These are phyloP conservation scores for Luperina nickerlii DNA, from an alignment of 2,888 invertebrate genomes.

Conservation along the genomic window DNA sequence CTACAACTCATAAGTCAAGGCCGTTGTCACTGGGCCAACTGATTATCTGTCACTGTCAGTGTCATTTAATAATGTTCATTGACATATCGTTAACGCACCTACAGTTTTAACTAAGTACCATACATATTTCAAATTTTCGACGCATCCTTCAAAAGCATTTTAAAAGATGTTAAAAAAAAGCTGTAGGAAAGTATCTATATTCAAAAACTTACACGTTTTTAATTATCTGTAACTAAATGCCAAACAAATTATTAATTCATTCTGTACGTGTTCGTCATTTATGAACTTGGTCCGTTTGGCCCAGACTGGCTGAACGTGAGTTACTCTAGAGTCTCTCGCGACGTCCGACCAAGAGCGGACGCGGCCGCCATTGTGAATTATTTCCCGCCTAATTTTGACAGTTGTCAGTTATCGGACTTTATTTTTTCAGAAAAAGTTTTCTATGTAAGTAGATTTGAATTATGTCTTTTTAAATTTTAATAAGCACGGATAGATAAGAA, in stretches of 20 bases:
- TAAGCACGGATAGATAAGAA: background rate
- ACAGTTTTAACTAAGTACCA: background rate
- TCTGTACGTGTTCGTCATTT: background rate
- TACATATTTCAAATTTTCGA: background rate
- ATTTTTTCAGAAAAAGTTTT: slow-evolving; percentile 2
- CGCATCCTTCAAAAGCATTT: background rate
- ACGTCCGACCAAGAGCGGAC: slow-evolving; percentile 70
- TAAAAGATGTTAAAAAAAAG: background rate
- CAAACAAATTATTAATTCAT: slow-evolving; percentile 5
- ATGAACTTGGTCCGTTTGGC: slow-evolving; percentile 46
- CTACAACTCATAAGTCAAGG: too few species aligned
- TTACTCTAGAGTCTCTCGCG: slow-evolving; percentile 75
- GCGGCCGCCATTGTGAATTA: slow-evolving; percentile 65
- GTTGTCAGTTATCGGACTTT: slow-evolving; percentile 55
- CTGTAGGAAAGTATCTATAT: background rate
- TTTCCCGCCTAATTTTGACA: slow-evolving; percentile 69
- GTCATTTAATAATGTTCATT: background rate
- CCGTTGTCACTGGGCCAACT: too few species aligned
- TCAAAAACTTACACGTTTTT: background rate
- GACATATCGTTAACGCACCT: background rate
- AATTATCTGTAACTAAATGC: background rate
- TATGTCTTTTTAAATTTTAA: background rate
- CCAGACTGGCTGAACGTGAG: slow-evolving; percentile 33
- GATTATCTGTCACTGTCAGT: too few species aligned
- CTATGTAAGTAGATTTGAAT: slow-evolving; percentile 51